Evolutionary conservation across 2,113 vertebrate genomes (phyloP), one percentile per base, ranked within the genome.

Genomic region (Etia nguti): DNA sequence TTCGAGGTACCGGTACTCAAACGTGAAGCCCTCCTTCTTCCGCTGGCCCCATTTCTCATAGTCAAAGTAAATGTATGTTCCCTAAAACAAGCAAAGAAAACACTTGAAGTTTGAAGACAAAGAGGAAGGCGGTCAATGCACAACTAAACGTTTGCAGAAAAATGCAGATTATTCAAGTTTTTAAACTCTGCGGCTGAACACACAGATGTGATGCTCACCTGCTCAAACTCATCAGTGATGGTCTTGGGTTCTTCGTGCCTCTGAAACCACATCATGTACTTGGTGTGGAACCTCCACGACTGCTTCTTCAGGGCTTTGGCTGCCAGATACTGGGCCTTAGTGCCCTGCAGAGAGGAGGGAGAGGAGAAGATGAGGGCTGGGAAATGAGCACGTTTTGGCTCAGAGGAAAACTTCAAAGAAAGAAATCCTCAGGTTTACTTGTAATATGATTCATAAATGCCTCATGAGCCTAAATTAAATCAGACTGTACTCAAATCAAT

Each of bases 221-320:
- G 98, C 95, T 98, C 98, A 83, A 98, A 98, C 93, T 98, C 98
- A 6, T 99, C 98, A 0, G 98, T 99, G 94, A 99, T 99, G 93
- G 98, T 99, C 89, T 99, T 99, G 90, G 98, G 98, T 95, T 99
- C 98, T 94, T 99, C 98, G 2, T 99, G 98, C 90, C 98, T 95
- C 96, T 99, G 98, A 87, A 99, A 99, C 98, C 98, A 99, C 98
- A 99, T 98, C 98, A 99, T 99, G 94, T 99, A 99, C 93, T 99
- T 99, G 2, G 98, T 99, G 96, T 99, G 98, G 96, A 99, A 99
- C 34, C 98, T 96, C 98, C 98, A 99, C 0, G 98, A 98, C 93
- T 99, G 98, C 90, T 99, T 99, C 96, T 99, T 99, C 90, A 99
- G 96, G 46, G 98, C 98, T 94, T 99, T 99, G 80, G 98, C 98